Evolutionary conservation across 2,113 vertebrate genomes (phyloP).

Genomic region (Dromaius novaehollandiae): DNA sequence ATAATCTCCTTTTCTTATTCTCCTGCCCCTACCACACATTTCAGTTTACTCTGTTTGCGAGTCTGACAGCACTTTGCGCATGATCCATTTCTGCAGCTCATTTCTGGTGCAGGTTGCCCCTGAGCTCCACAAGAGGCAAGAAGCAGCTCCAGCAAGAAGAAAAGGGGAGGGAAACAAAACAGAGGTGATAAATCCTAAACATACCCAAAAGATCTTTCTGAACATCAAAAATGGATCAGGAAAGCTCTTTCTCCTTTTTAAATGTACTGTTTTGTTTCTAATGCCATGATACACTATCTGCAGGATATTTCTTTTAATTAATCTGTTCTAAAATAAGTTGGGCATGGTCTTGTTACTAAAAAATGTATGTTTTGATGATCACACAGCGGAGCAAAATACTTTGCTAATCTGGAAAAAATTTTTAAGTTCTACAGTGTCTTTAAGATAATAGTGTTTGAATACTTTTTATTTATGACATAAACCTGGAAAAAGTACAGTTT

Average conservation of each 20-base stretch:
- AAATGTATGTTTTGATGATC: background rate
- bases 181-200: background rate
- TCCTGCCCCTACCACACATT: background rate
- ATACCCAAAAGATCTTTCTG: background rate
- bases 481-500: background rate
- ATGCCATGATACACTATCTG: background rate
- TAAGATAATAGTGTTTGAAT: background rate
- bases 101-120: background rate
- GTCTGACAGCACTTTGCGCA: background rate
- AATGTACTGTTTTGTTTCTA: background rate
- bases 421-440: background rate
- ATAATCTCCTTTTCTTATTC: background rate
- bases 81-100: background rate
- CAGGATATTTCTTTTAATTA: background rate
- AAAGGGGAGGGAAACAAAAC: background rate
- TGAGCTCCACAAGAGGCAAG: background rate
- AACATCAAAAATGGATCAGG: background rate
- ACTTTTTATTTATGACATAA: background rate
- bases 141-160: background rate
- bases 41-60: background rate
- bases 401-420: background rate
- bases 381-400: background rate
- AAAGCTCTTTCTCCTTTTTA: background rate
- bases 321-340: background rate
- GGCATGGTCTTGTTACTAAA: background rate